These are phyloP conservation scores for Oligia latruncula DNA, from an alignment of 2,888 invertebrate species.

Conservation along the genomic window DNA sequence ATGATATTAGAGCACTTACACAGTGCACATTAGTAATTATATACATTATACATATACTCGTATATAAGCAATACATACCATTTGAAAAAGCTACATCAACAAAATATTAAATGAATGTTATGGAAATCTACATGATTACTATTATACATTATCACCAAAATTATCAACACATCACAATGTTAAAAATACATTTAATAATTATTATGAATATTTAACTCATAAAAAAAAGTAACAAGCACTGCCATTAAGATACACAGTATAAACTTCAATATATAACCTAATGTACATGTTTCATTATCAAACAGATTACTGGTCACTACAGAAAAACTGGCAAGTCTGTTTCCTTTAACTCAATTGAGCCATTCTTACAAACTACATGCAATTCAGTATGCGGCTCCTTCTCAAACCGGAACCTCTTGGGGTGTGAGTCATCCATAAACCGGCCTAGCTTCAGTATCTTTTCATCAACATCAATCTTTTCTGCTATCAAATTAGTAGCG, in stretches of 20 bases:
- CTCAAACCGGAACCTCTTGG: slow-evolving; percentile 86
- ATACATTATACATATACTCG: slow-evolving; percentile 20
- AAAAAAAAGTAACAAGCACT: slow-evolving; percentile 57
- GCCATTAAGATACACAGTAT: slow-evolving; percentile 48
- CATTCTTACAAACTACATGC: slow-evolving; percentile 89
- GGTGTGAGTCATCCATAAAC: slow-evolving; percentile 87
- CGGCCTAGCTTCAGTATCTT: slow-evolving; percentile 85
- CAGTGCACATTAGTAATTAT: slow-evolving; percentile 30
- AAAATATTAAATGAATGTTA: slow-evolving; percentile 25
- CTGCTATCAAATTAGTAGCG: slow-evolving; percentile 87
- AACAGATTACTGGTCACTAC: slow-evolving; percentile 65
- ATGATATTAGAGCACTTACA: slow-evolving; percentile 41
- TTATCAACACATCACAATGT: slow-evolving; percentile 55
- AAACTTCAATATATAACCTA: slow-evolving; percentile 58
- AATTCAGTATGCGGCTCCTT: slow-evolving; percentile 85
- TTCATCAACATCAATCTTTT: slow-evolving; percentile 86
- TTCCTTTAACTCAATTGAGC: slow-evolving; percentile 86
- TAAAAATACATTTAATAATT: slow-evolving; percentile 61
- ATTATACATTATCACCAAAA: slow-evolving; percentile 39
- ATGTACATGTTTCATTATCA: slow-evolving; percentile 54
- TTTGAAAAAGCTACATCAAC: slow-evolving; percentile 25
- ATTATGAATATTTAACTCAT: slow-evolving; percentile 50
- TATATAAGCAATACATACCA: slow-evolving; percentile 14
- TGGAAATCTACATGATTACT: slow-evolving; percentile 32
- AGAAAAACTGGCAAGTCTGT: slow-evolving; percentile 82